Conservation (phyloP, 2,797 vertebrate genomes). For the Clamator glandarius region DNA sequence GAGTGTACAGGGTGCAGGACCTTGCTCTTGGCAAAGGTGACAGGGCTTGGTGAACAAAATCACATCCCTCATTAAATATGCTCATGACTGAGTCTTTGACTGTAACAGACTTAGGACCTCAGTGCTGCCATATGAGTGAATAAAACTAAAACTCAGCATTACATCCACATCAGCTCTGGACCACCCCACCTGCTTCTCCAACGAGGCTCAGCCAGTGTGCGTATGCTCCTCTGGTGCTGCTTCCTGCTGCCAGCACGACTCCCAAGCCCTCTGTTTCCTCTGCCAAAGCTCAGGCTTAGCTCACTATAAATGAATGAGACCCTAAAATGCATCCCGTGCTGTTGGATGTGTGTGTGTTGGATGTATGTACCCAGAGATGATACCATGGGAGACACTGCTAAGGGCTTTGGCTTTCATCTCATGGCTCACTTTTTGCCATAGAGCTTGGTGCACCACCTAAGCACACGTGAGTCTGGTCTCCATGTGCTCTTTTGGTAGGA, state of each 20-base stretch:
- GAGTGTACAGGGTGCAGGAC: background rate
- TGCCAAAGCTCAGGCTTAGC: rapidly evolving
- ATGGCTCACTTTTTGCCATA: background rate
- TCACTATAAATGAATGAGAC: rapidly evolving
- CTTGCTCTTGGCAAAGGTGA: background rate
- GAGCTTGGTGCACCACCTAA: background rate
- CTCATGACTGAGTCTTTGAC: background rate
- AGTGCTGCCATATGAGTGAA: background rate
- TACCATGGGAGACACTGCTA: background rate
- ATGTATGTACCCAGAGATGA: background rate
- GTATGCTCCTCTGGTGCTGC: background rate
- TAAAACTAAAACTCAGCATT: background rate
- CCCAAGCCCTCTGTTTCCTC: background rate
- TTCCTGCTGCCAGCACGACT: background rate
- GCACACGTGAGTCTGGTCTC: background rate
- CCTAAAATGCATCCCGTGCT: background rate
- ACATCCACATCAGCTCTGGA: background rate
- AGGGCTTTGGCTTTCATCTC: background rate
- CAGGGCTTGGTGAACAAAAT: background rate
- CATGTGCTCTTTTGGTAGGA: background rate
- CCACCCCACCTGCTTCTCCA: background rate
- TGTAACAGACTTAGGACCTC: background rate
- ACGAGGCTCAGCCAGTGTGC: rapidly evolving
- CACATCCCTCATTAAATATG: rapidly evolving
- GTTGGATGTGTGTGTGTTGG: too few species aligned